Evolutionary conservation across 2,113 vertebrate species (phyloP).

Genomic region (Hippocampus abdominalis): DNA sequence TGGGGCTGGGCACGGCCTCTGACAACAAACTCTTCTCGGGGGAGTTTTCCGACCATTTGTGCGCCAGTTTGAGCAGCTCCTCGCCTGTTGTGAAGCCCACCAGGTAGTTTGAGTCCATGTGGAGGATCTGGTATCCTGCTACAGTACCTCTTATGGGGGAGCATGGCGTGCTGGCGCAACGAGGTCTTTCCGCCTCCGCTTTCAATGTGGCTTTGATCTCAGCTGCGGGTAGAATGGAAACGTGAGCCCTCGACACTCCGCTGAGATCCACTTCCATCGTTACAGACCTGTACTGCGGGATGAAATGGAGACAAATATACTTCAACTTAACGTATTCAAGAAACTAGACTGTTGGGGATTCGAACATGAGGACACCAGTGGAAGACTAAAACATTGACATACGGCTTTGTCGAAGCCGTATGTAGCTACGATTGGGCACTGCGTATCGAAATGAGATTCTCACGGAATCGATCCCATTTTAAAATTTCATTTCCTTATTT

Average conservation of each 20-base stretch:
- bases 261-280: slow-evolving; percentile 91
- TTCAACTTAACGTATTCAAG: not conserved
- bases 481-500: too few relatives aligned
- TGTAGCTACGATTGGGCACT: too few relatives aligned
- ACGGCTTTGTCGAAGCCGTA: not conserved
- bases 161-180: slow-evolving; percentile 92
- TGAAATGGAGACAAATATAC: slow-evolving; percentile 2
- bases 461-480: too few relatives aligned
- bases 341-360: not conserved
- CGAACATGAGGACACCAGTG: not conserved
- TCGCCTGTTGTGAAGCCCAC: slow-evolving; percentile 93
- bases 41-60: slow-evolving; percentile 73
- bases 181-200: slow-evolving; percentile 82
- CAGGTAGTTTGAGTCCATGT: slow-evolving; percentile 96
- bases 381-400: not conserved
- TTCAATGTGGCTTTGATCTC: slow-evolving; percentile 77
- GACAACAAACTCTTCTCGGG: slow-evolving; percentile 67
- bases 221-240: slow-evolving; percentile 78
- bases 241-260: slow-evolving; percentile 78
- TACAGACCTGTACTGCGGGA: slow-evolving; percentile 64
- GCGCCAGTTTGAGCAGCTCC: slow-evolving; percentile 90
- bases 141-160: slow-evolving; percentile 86
- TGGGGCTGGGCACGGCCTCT: slow-evolving; percentile 68
- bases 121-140: slow-evolving; percentile 91
- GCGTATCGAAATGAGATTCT: too few relatives aligned